These are phyloP conservation scores for Myzus persicae DNA, from an alignment of 1,140 invertebrate genomes.

Conservation along the genomic window DNA sequence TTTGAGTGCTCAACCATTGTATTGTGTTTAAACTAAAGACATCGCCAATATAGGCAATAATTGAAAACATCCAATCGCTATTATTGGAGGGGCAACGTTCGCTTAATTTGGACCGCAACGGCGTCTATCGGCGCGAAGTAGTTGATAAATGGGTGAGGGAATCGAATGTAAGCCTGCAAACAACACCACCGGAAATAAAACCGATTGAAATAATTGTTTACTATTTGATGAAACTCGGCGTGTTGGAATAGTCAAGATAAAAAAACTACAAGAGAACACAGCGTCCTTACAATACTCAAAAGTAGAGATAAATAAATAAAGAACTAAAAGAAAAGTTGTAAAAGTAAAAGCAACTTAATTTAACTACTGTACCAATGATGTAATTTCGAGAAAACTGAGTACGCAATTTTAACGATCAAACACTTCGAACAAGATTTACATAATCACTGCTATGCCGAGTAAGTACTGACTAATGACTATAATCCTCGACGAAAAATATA, in stretches of 20 bases:
- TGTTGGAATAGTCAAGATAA: background rate
- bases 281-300: background rate
- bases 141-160: background rate
- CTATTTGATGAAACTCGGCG: background rate
- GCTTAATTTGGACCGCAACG: background rate
- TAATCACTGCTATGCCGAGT: background rate
- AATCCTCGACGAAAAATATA: background rate
- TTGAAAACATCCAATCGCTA: background rate
- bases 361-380: background rate
- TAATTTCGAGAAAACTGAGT: background rate
- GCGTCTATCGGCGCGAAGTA: background rate
- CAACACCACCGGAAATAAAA: background rate
- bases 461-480: background rate
- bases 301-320: background rate
- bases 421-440: background rate
- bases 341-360: background rate
- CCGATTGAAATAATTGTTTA: conserved; percentile 18
- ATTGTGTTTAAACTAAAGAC: background rate
- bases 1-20: background rate
- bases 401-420: background rate
- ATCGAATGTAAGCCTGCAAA: background rate
- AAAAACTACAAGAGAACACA: background rate
- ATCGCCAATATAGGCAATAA: background rate
- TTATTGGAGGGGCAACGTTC: background rate
- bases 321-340: background rate